Conservation (phyloP, 2,113 vertebrate genomes). For the Cyprinodon tularosa region DNA sequence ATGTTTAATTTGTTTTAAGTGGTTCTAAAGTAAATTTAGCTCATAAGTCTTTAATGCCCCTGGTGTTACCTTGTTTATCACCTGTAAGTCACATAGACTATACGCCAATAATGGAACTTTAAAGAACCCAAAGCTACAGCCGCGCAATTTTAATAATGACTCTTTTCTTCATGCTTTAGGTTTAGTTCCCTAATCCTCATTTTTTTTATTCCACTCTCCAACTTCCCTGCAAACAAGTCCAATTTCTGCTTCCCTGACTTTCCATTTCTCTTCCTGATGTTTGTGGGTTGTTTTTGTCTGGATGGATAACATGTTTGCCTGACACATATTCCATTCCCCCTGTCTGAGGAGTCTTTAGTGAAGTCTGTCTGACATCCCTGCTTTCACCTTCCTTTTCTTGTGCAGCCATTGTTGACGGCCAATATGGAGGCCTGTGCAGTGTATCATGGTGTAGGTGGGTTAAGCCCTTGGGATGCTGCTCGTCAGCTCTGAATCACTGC, state of each 20-base stretch:
- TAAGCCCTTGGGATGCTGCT: constrained; percentile 25
- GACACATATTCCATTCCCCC: constrained; percentile 36
- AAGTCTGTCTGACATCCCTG: constrained; percentile 17
- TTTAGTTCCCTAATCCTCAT: constrained; percentile 28
- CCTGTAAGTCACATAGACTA: neutral
- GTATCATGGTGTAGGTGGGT: constrained; percentile 28
- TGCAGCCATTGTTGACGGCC: constrained; percentile 34
- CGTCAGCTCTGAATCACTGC: constrained; percentile 31
- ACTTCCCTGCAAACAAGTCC: constrained; percentile 2
- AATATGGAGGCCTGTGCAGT: constrained; percentile 14
- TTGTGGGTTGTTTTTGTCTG: constrained; percentile 26
- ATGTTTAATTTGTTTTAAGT: neutral
- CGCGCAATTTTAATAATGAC: constrained; percentile 34
- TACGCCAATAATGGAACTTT: neutral
- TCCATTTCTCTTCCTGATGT: constrained; percentile 24
- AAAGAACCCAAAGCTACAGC: neutral
- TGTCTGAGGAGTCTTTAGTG: neutral
- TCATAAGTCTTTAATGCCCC: neutral
- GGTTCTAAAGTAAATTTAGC: neutral
- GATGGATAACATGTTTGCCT: constrained; percentile 28
- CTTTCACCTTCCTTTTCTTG: constrained; percentile 37
- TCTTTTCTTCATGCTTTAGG: constrained; percentile 21
- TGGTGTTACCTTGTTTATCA: neutral
- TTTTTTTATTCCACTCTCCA: neutral
- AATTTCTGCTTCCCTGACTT: constrained; percentile 1